Percentiles rank a stretch among this genome's conserved stretches.
Evolutionary conservation across 2,113 vertebrate species (phyloP).

Genomic region (Bungarus multicinctus): DNA sequence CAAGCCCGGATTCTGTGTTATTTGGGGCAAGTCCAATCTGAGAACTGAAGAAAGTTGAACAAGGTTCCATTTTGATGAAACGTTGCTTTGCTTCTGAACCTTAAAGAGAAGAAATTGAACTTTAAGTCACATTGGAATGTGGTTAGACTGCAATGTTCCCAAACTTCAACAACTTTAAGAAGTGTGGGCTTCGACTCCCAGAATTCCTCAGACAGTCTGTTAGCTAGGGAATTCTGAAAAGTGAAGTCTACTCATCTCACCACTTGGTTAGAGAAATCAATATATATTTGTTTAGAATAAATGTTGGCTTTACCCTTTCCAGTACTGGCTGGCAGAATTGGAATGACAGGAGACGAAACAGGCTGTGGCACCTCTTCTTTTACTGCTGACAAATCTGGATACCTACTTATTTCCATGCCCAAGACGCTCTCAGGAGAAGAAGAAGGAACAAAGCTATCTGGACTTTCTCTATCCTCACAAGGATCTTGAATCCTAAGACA

Average conservation of each 20-base stretch:
- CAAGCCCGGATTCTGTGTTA: conserved; percentile 84
- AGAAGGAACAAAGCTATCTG: conserved; percentile 88
- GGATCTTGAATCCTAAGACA: conserved; percentile 80
- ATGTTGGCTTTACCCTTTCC: conserved; percentile 80
- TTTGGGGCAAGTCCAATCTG: conserved; percentile 78
- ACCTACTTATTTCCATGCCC: conserved; percentile 86
- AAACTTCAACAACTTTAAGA: background rate
- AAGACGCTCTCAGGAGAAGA: conserved; percentile 94
- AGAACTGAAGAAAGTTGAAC: conserved; percentile 74
- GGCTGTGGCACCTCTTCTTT: conserved; percentile 91
- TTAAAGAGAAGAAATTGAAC: conserved; percentile 39
- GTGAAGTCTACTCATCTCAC: background rate
- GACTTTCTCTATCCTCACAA: conserved; percentile 79
- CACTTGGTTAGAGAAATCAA: background rate
- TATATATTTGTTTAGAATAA: fast-evolving
- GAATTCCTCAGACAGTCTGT: background rate
- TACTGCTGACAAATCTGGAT: conserved; percentile 87
- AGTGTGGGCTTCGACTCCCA: background rate
- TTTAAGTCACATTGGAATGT: background rate
- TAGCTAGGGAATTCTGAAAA: background rate
- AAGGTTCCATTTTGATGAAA: conserved; percentile 86
- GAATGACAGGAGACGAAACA: conserved; percentile 86
- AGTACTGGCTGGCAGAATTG: conserved; percentile 83
- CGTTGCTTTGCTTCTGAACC: conserved; percentile 81
- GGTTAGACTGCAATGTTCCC: background rate